These are phyloP conservation scores for Trachurus trachurus DNA, from an alignment of 2,797 vertebrate genomes.

Conservation along the genomic window DNA sequence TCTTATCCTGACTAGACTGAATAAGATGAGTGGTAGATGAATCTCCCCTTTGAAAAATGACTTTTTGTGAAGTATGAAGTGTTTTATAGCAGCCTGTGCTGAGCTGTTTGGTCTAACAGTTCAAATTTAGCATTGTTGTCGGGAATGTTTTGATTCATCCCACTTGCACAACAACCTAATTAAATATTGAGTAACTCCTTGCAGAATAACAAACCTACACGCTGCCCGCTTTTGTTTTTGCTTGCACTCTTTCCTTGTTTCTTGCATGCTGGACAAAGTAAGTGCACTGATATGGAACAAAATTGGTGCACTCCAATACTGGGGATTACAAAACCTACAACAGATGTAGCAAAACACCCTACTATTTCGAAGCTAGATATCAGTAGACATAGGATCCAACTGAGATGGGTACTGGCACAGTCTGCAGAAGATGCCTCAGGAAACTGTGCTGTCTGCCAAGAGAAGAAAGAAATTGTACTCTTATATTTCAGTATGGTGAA, in stretches of 20 bases:
- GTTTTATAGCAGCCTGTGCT: background rate
- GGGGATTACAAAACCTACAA: background rate
- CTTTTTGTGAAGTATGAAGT: conserved; percentile 3
- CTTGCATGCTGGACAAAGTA: conserved; percentile 15
- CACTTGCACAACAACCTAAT: conserved; percentile 52
- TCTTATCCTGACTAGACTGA: background rate
- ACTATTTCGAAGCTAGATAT: background rate
- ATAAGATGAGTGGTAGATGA: background rate
- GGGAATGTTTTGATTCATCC: conserved; percentile 8
- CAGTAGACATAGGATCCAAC: background rate
- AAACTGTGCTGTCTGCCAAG: background rate
- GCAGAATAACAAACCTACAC: conserved; percentile 50
- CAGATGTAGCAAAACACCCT: background rate
- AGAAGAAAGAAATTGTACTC: background rate
- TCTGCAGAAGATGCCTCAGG: conserved; percentile 8
- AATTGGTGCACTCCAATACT: background rate
- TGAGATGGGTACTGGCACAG: background rate
- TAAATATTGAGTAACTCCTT: conserved; percentile 65
- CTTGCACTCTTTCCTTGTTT: conserved; percentile 33
- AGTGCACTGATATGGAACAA: conserved; percentile 17
- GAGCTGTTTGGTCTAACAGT: conserved; percentile 3
- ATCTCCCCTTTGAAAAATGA: background rate
- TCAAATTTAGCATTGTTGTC: conserved; percentile 18
- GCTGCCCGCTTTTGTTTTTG: conserved; percentile 36
- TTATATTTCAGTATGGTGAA: background rate